phyloP scores from a whole-genome alignment of 2,113 vertebrate genomes.

The Clarias batrachus region DNA sequence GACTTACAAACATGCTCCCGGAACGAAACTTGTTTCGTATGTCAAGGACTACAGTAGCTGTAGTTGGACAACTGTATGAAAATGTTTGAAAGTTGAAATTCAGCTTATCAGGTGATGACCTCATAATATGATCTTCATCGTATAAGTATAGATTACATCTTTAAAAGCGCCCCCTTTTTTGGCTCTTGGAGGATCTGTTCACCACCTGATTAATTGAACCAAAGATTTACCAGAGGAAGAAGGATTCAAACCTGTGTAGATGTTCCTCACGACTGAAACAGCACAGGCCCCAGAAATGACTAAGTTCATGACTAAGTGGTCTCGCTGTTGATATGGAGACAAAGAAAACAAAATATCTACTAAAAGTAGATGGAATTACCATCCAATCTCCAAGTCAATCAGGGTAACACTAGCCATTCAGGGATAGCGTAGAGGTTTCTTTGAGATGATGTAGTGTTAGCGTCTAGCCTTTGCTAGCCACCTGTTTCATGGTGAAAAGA shows the following conservation, averaged over 20 bases:
- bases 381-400: background rate
- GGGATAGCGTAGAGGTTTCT: background rate
- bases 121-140: background rate
- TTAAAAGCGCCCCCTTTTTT: background rate
- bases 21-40: no score
- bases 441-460: background rate
- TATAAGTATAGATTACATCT: background rate
- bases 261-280: background rate
- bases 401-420: background rate
- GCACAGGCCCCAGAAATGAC: background rate
- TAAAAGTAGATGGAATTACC: background rate
- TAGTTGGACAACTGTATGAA: background rate
- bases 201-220: background rate
- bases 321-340: background rate
- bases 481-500: background rate
- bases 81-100: background rate
- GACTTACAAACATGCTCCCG: no score
- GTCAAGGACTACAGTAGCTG: no score
- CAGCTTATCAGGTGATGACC: background rate
- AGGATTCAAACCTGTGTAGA: background rate
- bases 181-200: background rate
- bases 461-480: background rate
- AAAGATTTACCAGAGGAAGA: background rate
- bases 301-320: background rate
- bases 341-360: background rate